Evolutionary conservation across 2,888 invertebrate genomes (phyloP).

Genomic region (Xestia rhomboidea): DNA sequence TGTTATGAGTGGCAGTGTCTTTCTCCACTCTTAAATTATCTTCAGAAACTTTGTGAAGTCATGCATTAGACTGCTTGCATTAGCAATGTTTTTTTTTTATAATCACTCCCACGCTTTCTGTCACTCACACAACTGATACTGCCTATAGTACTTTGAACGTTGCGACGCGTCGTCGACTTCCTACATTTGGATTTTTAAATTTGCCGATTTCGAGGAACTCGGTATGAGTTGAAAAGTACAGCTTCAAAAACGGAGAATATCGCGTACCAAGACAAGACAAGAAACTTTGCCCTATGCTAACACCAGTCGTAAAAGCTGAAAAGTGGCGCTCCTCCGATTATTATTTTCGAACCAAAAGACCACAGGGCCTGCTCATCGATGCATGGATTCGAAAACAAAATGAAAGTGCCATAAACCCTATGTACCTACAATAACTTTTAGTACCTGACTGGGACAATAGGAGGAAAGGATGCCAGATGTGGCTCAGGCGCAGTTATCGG

Average conservation of each 20-base stretch:
- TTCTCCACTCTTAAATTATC: background rate
- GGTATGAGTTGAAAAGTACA: background rate
- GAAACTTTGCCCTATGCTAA: background rate
- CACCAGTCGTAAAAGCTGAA: background rate
- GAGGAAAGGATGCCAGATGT: conserved; percentile 43
- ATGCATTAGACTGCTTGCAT: background rate
- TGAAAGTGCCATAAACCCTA: conserved; percentile 32
- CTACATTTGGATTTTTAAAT: background rate
- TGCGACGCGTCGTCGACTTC: too few relatives aligned
- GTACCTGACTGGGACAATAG: conserved; percentile 58
- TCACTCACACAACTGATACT: background rate
- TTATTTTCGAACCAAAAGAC: conserved; percentile 1
- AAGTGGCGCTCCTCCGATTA: too few relatives aligned
- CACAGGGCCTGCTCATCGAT: background rate
- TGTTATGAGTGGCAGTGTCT: background rate
- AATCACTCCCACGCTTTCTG: background rate
- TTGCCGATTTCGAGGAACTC: background rate
- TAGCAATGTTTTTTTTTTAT: background rate
- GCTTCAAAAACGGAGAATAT: background rate
- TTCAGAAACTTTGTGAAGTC: background rate
- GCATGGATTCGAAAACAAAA: background rate
- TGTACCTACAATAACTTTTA: conserved; percentile 9
- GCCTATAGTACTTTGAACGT: too few relatives aligned
- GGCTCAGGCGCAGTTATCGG: conserved; percentile 27
- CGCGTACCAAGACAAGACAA: background rate